phyloP scores from a whole-genome alignment of 2,888 invertebrate genomes.

The Acrobasis suavella region DNA sequence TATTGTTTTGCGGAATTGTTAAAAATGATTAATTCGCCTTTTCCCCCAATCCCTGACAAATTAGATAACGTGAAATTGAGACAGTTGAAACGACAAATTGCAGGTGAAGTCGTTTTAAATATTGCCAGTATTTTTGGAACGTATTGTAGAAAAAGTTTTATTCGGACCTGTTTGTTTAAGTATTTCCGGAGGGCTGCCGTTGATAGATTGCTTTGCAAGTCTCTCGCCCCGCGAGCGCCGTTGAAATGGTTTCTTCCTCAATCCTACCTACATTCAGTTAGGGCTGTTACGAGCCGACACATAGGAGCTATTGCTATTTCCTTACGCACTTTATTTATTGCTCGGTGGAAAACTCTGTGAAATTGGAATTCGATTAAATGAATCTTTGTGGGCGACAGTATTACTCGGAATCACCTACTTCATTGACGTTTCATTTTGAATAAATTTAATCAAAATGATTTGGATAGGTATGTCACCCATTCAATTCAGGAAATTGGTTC shows the following conservation, averaged over 20 bases:
- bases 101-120: slow-evolving; percentile 44
- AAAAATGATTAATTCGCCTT: slow-evolving; percentile 42
- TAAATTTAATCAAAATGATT: slow-evolving; percentile 19
- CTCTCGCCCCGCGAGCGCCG: slow-evolving; percentile 40
- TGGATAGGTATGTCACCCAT: not conserved
- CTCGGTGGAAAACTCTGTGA: slow-evolving; percentile 16
- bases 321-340: slow-evolving; percentile 21
- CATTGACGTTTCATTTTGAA: slow-evolving; percentile 15
- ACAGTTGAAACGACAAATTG: slow-evolving; percentile 45
- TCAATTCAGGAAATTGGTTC: not conserved
- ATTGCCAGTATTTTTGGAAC: slow-evolving; percentile 43
- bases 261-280: slow-evolving; percentile 45
- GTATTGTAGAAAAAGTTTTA: slow-evolving; percentile 43
- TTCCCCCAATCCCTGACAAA: slow-evolving; percentile 31
- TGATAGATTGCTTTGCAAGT: slow-evolving; percentile 65
- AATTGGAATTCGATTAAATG: slow-evolving; percentile 19
- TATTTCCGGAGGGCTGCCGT: slow-evolving; percentile 60
- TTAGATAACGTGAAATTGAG: slow-evolving; percentile 34
- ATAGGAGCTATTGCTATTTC: slow-evolving; percentile 37
- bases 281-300: slow-evolving; percentile 38
- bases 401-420: slow-evolving; percentile 13
- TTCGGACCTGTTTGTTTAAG: slow-evolving; percentile 56
- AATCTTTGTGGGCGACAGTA: slow-evolving; percentile 13
- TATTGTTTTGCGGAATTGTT: slow-evolving; percentile 40
- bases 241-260: slow-evolving; percentile 55